Conservation (phyloP, 2,888 invertebrate species). For the Patella depressa region DNA sequence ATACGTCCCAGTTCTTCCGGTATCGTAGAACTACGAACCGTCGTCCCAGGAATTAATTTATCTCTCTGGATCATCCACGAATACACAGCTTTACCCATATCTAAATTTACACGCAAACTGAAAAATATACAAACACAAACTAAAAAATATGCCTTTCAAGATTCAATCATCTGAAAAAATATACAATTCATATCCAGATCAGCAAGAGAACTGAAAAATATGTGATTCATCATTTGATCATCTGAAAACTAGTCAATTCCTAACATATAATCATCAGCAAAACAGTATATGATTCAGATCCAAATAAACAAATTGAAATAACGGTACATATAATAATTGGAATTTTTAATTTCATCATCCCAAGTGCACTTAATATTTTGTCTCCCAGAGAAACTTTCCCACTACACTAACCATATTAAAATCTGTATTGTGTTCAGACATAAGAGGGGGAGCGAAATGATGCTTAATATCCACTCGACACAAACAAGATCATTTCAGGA, state of each 20-base stretch:
- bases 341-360: not conserved
- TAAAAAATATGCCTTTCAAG: slow-evolving; percentile 67
- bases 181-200: not conserved
- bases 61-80: slow-evolving; percentile 97
- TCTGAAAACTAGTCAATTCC: too few species aligned
- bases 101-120: slow-evolving; percentile 96
- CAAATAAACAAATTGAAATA: not conserved
- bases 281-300: not conserved
- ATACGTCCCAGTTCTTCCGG: slow-evolving; percentile 98
- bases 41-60: slow-evolving; percentile 91
- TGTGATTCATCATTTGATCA: too few species aligned
- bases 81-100: slow-evolving; percentile 98
- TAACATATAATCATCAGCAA: too few species aligned
- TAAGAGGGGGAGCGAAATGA: too few species aligned
- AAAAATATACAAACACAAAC: slow-evolving; percentile 78
- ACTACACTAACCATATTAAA: too few species aligned
- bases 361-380: too few species aligned
- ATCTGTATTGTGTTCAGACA: too few species aligned
- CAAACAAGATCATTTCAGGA: too few species aligned
- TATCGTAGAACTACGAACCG: slow-evolving; percentile 97
- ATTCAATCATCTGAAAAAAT: not conserved
- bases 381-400: too few species aligned
- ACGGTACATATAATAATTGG: not conserved
- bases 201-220: too few species aligned
- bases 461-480: too few species aligned